A percentile compares a stretch with the other conserved stretches of the same genome.
These are phyloP conservation scores for Ageneiosus marmoratus DNA, from an alignment of 2,113 vertebrate genomes.

Conservation along the genomic window DNA sequence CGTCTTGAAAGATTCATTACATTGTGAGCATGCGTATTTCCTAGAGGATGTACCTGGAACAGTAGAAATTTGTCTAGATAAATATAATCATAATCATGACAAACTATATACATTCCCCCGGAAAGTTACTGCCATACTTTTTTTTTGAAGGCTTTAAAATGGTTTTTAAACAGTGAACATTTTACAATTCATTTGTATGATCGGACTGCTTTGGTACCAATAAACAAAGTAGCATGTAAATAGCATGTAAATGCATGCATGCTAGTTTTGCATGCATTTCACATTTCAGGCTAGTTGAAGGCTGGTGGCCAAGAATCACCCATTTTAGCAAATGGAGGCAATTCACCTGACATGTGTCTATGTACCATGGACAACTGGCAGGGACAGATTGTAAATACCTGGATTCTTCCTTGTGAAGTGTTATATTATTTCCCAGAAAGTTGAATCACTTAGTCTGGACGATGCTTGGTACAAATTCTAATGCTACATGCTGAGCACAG, in stretches of 20 bases:
- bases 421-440: neutral
- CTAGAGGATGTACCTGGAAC: constrained; percentile 56
- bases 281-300: no score
- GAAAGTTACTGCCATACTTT: neutral
- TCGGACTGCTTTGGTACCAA: neutral
- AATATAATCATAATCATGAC: constrained; percentile 3
- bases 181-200: neutral
- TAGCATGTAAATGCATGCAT: no score
- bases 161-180: neutral
- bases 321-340: neutral
- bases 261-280: neutral
- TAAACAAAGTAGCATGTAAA: no score
- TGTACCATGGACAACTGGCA: neutral
- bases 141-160: neutral
- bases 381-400: neutral
- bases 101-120: neutral
- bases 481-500: no score
- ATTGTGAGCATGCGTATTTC: constrained; percentile 66
- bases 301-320: no score
- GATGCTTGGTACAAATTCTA: no score
- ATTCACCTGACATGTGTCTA: neutral
- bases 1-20: constrained; percentile 70
- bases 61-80: constrained; percentile 12
- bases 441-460: no score
- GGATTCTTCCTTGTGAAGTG: neutral